phyloP scores from a whole-genome alignment of 35 echinoderm and acorn worm genomes.

The Ptychodera flava region DNA sequence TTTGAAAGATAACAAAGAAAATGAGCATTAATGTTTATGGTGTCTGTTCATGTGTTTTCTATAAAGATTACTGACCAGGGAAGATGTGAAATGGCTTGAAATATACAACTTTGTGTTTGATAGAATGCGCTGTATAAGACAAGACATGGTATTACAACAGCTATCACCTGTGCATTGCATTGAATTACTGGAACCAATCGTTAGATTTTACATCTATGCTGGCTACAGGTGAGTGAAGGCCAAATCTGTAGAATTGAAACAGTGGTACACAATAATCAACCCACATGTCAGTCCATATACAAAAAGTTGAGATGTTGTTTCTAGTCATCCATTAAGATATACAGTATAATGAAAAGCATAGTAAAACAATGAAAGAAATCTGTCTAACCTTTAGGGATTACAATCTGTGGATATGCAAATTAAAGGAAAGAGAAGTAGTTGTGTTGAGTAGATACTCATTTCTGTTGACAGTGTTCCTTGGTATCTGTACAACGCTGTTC shows the following conservation, averaged over 20 bases:
- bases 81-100: slow-evolving; percentile 39
- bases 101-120: slow-evolving; percentile 91
- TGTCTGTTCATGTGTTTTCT: not conserved
- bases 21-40: not conserved
- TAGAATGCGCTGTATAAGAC: slow-evolving; percentile 54
- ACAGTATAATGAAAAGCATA: not conserved
- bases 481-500: too few relatives aligned
- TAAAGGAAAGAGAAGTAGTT: too few relatives aligned
- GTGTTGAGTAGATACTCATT: too few relatives aligned
- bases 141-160: slow-evolving; percentile 88
- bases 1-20: too few relatives aligned
- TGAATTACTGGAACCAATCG: slow-evolving; percentile 51
- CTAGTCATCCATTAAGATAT: not conserved
- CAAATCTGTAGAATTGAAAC: not conserved
- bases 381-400: too few relatives aligned
- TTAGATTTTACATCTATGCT: slow-evolving; percentile 73
- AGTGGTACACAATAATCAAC: not conserved
- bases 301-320: not conserved
- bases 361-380: not conserved
- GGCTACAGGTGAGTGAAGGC: slow-evolving; percentile 59
- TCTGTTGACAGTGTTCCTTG: too few relatives aligned
- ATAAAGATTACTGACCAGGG: slow-evolving; percentile 58
- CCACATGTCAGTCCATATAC: not conserved
- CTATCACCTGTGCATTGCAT: slow-evolving; percentile 24
- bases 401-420: too few relatives aligned